phyloP scores from a whole-genome alignment of 2,113 vertebrate species.

The Synodontis membranacea region DNA sequence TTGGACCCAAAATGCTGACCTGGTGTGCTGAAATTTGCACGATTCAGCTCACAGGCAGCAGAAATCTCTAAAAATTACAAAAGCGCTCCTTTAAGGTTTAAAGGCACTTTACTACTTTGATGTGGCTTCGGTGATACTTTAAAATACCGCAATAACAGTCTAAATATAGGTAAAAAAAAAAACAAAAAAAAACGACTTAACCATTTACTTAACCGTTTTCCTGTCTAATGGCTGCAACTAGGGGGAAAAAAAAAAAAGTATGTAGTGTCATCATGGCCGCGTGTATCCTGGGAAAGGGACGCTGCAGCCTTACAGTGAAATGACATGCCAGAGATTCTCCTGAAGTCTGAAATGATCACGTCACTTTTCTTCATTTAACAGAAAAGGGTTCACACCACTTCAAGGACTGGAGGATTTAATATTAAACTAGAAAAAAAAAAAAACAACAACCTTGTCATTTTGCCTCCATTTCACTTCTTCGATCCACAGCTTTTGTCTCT shows the following conservation, averaged over 20 bases:
- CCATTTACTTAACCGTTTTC: too few species aligned
- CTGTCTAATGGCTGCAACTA: background rate
- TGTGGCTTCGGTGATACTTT: background rate
- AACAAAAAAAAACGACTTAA: too few species aligned
- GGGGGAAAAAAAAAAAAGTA: too few species aligned
- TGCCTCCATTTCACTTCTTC: constrained; percentile 46
- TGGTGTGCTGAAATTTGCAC: background rate
- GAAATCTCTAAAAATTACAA: background rate
- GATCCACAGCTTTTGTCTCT: background rate
- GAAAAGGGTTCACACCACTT: constrained; percentile 40
- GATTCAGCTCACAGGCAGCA: background rate
- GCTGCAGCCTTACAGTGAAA: constrained; percentile 60
- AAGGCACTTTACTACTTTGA: constrained; percentile 41
- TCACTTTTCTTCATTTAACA: constrained; percentile 45
- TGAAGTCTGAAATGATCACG: constrained; percentile 7
- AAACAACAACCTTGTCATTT: constrained; percentile 64
- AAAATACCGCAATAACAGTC: constrained; percentile 1
- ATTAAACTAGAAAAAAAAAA: constrained; percentile 61
- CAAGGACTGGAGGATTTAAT: constrained; percentile 64
- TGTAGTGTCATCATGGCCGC: background rate
- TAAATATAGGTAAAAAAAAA: background rate
- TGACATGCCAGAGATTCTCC: constrained; percentile 30
- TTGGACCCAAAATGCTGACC: background rate
- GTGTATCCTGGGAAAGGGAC: constrained; percentile 57
- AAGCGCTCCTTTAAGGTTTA: background rate